These are phyloP conservation scores for Myxocyprinus asiaticus DNA, from an alignment of 2,113 vertebrate species.

Conservation along the genomic window DNA sequence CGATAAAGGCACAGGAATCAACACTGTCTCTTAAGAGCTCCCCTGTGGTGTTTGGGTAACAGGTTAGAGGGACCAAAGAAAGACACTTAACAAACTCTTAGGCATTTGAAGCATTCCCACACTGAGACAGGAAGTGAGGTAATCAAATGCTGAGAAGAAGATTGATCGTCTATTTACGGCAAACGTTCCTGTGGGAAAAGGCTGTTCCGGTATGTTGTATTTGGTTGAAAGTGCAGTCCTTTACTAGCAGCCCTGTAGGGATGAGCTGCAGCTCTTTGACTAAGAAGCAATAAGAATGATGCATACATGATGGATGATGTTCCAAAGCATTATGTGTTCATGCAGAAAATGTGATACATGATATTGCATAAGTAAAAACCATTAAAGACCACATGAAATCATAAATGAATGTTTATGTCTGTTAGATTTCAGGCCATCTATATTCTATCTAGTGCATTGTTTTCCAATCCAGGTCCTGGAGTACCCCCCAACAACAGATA, in stretches of 20 bases:
- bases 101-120: background rate
- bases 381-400: background rate
- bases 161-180: constrained; percentile 24
- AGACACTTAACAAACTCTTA: constrained; percentile 7
- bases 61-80: constrained; percentile 9
- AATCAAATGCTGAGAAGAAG: constrained; percentile 9
- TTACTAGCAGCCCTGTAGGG: background rate
- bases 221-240: background rate
- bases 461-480: too few species aligned
- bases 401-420: background rate
- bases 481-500: too few species aligned
- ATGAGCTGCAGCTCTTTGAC: background rate
- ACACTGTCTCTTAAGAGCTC: too few species aligned
- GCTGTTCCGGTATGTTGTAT: background rate
- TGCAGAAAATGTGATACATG: background rate
- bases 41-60: constrained; percentile 10
- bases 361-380: background rate
- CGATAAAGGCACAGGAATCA: background rate
- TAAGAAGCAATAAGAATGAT: background rate
- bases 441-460: too few species aligned
- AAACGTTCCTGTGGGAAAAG: background rate
- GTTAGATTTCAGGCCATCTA: too few species aligned
- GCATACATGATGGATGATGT: constrained; percentile 3
- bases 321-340: background rate
- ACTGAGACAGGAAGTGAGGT: constrained; percentile 30